Base-by-base conservation (phyloP, 2,113 vertebrate genomes). In the Numida meleagris region DNA sequence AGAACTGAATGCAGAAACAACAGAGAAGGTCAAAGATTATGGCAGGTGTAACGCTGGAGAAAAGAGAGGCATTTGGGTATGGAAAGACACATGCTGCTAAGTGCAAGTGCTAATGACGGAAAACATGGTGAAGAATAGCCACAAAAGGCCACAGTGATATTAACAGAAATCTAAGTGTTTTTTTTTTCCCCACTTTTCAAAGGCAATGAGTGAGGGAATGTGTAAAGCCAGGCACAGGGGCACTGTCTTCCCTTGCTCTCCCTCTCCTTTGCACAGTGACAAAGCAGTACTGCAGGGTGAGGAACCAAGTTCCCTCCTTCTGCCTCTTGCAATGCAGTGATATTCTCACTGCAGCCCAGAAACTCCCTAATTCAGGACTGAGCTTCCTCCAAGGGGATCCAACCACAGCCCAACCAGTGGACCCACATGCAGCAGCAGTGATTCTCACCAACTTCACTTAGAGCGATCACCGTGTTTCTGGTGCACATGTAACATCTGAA, bases 391-490 rank as follows among this genome's bases (percentile, higher is more conserved):
- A 31, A 65, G 27, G 25, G 62, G 40, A 65, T 21, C 27, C 40
- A 31, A 42, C 20, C 62, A 65, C 11, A 7, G 62, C 40, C 27
- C 18, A 21, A 14, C 19, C 31, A 45, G 40, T 9, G 19, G 29
- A 23, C 31, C 19, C 29, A 21, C 9, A 7, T 27, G 31, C 6
- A 67, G 29, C 2, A 9, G 63, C 65, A 67, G 13, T n/a, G 19
- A 45, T 45, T n/a, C 42, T 45, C 65, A n/a, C 65, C 40, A n/a
- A 10, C 42, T n/a, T 67, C 20, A n/a, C 31, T 45, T 33, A 21
- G 17, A 43, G 40, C 33, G 3, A 0, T 4, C 53, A 4, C 2
- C 3, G 12, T 0, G 84, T 10, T 4, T 20, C 42, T 11, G 58
- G 38, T 6, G 58, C 31, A 24, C 0, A 18, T 79, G 68, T 0